Conservation (phyloP, 2,797 vertebrate genomes). For the Tapera naevia region DNA sequence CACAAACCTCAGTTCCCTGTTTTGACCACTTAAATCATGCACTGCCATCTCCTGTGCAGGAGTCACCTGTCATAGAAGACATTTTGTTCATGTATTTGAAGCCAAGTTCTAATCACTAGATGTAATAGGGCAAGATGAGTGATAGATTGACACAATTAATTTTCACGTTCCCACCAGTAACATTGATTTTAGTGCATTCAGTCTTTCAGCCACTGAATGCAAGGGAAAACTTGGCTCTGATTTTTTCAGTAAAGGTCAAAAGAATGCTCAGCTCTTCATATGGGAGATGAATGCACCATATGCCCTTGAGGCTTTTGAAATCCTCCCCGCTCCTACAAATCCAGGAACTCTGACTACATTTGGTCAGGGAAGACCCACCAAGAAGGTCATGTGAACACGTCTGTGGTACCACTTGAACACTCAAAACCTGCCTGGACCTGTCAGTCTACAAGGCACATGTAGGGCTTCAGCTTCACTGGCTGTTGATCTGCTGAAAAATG, state of each 20-base stretch:
- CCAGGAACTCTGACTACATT: neutral
- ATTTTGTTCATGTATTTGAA: constrained; percentile 25
- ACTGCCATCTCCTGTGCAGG: neutral
- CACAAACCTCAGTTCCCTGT: neutral
- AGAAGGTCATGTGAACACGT: neutral
- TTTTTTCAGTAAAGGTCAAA: constrained; percentile 50
- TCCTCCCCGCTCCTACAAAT: neutral
- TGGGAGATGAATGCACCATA: neutral
- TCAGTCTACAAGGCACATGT: neutral
- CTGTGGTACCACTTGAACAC: neutral
- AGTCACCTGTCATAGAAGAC: constrained; percentile 19
- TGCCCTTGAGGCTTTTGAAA: neutral
- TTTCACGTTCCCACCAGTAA: constrained; percentile 36
- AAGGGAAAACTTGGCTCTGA: constrained; percentile 50
- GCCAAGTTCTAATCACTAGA: constrained; percentile 34
- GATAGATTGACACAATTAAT: constrained; percentile 65
- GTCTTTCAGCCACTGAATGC: constrained; percentile 26
- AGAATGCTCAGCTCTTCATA: neutral
- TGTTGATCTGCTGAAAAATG: neutral
- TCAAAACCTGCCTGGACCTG: neutral
- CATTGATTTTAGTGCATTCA: constrained; percentile 43
- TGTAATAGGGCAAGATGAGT: constrained; percentile 52
- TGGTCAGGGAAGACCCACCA: neutral
- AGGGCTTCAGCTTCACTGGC: neutral
- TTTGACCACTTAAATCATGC: neutral